A percentile compares a stretch with the other conserved stretches of the same genome.
phyloP scores from a whole-genome alignment of 2,113 vertebrate genomes.

The Siniperca knerii region DNA sequence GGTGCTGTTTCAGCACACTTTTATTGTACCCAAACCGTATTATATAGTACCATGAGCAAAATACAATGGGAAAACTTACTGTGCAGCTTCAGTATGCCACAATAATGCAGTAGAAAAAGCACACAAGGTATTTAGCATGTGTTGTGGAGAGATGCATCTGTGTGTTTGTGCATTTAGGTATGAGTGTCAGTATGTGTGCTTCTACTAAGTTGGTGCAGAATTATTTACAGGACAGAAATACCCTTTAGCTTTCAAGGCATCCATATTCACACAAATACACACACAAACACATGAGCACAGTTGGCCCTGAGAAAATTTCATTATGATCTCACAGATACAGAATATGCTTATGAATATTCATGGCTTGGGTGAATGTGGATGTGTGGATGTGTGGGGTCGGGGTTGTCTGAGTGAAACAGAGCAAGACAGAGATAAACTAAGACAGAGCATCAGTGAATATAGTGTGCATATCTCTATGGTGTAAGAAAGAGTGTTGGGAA shows the following conservation, averaged over 20 bases:
- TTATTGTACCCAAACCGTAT: conserved; percentile 9
- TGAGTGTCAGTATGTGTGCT: conserved; percentile 35
- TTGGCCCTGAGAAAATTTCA: conserved; percentile 55
- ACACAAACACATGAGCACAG: conserved; percentile 15
- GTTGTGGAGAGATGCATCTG: conserved; percentile 3
- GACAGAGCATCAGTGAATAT: neutral
- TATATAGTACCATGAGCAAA: conserved; percentile 14
- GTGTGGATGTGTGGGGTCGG: neutral
- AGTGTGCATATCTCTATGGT: neutral
- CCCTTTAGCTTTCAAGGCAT: conserved; percentile 51
- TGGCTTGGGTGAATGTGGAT: conserved; percentile 27
- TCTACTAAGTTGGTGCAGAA: conserved; percentile 41
- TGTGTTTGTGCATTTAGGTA: conserved; percentile 24
- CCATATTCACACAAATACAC: conserved; percentile 39
- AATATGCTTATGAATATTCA: conserved; percentile 62
- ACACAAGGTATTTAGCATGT: neutral
- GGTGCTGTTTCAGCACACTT: conserved; percentile 39
- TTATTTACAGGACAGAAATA: conserved; percentile 63
- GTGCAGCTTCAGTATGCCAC: neutral
- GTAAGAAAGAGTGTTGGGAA: neutral
- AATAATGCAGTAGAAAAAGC: neutral
- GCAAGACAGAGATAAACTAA: conserved; percentile 19
- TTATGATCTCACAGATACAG: conserved; percentile 56
- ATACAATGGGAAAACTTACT: conserved; percentile 27
- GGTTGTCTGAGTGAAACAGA: conserved; percentile 24